Conservation (phyloP, 2,888 invertebrate species). For the Dioctria rufipes region DNA sequence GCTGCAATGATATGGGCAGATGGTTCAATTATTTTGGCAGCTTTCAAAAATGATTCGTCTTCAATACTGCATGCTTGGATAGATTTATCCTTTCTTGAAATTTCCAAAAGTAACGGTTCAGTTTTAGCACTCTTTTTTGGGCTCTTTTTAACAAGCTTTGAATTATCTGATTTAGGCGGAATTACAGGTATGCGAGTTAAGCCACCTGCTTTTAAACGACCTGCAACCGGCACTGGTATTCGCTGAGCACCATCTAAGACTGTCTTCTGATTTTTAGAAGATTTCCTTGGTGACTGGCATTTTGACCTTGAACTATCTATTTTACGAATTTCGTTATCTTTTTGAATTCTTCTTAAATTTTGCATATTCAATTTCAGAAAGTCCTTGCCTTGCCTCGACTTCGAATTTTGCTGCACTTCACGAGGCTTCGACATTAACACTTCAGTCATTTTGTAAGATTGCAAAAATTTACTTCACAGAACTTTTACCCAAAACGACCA, state of each 20-base stretch:
- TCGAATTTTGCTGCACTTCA: background rate
- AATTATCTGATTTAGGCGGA: background rate
- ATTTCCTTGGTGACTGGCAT: background rate
- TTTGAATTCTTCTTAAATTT: background rate
- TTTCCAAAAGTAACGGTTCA: background rate
- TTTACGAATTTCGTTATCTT: background rate
- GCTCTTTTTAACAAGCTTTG: background rate
- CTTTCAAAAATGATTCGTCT: constrained; percentile 43
- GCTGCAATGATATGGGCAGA: constrained; percentile 36
- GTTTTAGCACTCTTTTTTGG: background rate
- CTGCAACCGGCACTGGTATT: background rate
- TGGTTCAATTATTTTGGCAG: constrained; percentile 45
- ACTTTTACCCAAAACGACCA: background rate
- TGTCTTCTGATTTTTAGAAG: background rate
- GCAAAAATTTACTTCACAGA: background rate
- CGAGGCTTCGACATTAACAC: background rate
- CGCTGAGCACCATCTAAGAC: background rate
- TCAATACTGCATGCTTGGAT: constrained; percentile 31
- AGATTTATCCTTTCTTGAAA: constrained; percentile 15
- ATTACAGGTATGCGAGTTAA: too few species aligned
- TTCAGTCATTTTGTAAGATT: constrained; percentile 21
- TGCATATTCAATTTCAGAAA: constrained; percentile 18
- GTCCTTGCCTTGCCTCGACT: background rate
- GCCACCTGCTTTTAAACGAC: background rate
- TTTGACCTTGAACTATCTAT: background rate